Evolutionary conservation across 2,113 vertebrate genomes (phyloP).

Genomic region (Struthidea cinerea): DNA sequence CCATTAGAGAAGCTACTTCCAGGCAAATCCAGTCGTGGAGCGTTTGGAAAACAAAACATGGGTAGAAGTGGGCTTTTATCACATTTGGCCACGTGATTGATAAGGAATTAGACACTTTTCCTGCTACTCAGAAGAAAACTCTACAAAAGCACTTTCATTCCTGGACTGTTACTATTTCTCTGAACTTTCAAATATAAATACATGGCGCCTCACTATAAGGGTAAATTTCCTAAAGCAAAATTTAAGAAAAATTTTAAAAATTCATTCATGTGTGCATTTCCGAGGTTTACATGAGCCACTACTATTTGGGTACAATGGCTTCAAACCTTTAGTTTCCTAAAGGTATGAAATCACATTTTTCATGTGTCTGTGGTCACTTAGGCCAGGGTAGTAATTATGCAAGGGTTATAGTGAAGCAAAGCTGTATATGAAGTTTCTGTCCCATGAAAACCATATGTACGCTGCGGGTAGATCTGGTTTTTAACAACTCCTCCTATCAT

Average conservation of each 20-base stretch:
- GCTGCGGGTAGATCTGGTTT: neutral
- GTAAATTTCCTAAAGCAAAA: neutral
- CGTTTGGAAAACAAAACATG: neutral
- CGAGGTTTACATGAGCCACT: neutral
- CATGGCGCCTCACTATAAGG: neutral
- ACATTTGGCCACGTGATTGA: neutral
- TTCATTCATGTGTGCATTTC: neutral
- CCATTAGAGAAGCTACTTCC: conserved; percentile 24
- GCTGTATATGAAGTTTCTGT: neutral
- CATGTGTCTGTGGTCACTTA: neutral
- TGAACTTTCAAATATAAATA: neutral
- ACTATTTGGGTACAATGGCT: neutral
- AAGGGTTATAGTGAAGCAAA: neutral
- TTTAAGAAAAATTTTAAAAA: neutral
- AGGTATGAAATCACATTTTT: neutral
- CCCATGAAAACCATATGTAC: accelerated
- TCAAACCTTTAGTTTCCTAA: neutral
- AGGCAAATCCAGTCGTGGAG: neutral
- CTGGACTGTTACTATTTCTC: neutral
- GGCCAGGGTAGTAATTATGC: neutral
- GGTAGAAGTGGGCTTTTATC: conserved; percentile 16
- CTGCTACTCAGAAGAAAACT: neutral
- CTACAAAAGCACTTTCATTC: neutral
- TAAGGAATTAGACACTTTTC: neutral
- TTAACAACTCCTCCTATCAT: neutral